Conservation (phyloP, 2,113 vertebrate genomes). For the Xiphias gladius region DNA sequence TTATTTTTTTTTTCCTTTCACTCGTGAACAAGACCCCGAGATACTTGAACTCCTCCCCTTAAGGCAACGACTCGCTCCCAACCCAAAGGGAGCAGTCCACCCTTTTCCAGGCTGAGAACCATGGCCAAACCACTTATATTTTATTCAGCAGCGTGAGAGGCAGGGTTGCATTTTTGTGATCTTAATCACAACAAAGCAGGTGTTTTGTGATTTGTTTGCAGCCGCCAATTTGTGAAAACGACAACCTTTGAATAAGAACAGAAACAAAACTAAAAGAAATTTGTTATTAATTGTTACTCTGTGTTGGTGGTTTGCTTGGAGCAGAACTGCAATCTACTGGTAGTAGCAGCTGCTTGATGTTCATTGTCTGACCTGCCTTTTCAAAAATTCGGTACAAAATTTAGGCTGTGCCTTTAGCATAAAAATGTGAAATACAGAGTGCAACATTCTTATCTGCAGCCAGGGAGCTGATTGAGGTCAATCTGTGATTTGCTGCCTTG, state of each 20-base stretch:
- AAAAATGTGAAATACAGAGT: slow-evolving; percentile 43
- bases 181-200: slow-evolving; percentile 7
- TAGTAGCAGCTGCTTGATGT: background rate
- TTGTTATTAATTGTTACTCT: background rate
- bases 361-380: slow-evolving; percentile 36
- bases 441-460: slow-evolving; percentile 59
- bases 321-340: background rate
- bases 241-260: slow-evolving; percentile 11
- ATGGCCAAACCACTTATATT: background rate
- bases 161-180: slow-evolving; percentile 25
- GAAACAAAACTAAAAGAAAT: background rate
- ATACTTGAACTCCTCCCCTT: no score
- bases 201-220: background rate
- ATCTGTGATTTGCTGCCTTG: slow-evolving; percentile 78
- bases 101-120: no score
- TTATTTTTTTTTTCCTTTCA: no score
- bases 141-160: slow-evolving; percentile 3
- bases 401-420: slow-evolving; percentile 20
- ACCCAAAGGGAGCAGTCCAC: no score
- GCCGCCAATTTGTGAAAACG: slow-evolving; percentile 42
- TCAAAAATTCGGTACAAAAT: slow-evolving; percentile 5
- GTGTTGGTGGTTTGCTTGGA: slow-evolving; percentile 7
- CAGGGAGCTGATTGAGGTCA: slow-evolving; percentile 77
- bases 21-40: no score
- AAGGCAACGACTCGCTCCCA: no score